Evolutionary conservation across 2,888 invertebrate species (phyloP).

Genomic region (Andricus quercusramuli): DNA sequence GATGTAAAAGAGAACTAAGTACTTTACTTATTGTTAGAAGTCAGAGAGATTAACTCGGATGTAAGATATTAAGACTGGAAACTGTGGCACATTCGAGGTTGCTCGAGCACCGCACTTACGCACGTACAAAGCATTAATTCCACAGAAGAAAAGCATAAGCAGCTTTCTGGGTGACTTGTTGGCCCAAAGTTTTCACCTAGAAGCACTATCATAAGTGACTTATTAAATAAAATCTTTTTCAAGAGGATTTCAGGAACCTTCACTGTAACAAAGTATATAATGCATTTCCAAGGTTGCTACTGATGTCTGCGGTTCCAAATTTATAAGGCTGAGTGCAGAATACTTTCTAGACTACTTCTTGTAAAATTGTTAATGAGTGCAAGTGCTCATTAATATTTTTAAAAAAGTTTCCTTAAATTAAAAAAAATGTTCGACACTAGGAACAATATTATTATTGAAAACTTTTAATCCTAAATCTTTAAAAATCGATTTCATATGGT

Average conservation of each 20-base stretch:
- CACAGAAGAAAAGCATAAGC: constrained; percentile 9
- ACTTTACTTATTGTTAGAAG: not conserved
- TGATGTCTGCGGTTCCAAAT: too few relatives aligned
- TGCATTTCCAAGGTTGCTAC: too few relatives aligned
- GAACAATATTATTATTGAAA: too few relatives aligned
- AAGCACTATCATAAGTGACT: not conserved
- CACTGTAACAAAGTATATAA: too few relatives aligned
- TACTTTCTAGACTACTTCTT: too few relatives aligned
- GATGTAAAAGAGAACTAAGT: constrained; percentile 3
- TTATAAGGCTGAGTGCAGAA: too few relatives aligned
- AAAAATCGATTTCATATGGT: too few relatives aligned
- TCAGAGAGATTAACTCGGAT: not conserved
- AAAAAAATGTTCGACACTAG: too few relatives aligned
- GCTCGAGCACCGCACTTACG: constrained; percentile 3
- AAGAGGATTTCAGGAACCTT: not conserved
- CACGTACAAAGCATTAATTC: not conserved
- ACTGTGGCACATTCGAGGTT: constrained; percentile 18
- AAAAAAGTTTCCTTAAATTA: too few relatives aligned
- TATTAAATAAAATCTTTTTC: not conserved
- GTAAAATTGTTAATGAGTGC: too few relatives aligned
- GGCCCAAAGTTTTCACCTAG: not conserved
- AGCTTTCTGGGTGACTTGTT: constrained; percentile 2
- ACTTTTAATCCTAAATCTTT: too few relatives aligned
- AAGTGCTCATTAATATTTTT: too few relatives aligned
- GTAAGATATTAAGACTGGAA: constrained; percentile 21